Conservation (phyloP, 64 coral and sea anemone genomes). For the Stichodactyla helianthus region DNA sequence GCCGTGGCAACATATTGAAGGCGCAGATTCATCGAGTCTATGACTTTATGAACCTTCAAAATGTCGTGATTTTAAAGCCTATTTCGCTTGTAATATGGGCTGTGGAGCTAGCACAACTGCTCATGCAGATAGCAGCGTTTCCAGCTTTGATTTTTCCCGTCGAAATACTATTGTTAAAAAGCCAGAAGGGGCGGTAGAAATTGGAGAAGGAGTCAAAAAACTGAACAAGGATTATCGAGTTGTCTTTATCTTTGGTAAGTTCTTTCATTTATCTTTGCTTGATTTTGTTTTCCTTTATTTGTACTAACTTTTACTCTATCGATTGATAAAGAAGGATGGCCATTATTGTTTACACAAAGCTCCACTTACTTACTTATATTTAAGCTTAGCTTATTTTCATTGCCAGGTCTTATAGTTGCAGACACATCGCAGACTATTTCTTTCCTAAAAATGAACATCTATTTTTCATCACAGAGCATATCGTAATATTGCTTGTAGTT, state of each 20-base stretch:
- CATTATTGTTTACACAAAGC: not conserved
- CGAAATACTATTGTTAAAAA: slow-evolving; percentile 76
- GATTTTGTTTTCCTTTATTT: not conserved
- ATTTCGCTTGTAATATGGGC: slow-evolving; percentile 48
- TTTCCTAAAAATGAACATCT: too few species aligned
- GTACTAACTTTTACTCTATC: not conserved
- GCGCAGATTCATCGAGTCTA: not conserved
- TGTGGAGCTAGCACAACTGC: slow-evolving; percentile 54
- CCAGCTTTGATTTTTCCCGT: slow-evolving; percentile 72
- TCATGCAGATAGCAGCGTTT: slow-evolving; percentile 13
- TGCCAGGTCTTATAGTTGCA: too few species aligned
- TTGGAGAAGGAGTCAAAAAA: slow-evolving; percentile 83
- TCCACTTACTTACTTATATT: not conserved
- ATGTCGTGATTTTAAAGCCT: slow-evolving; percentile 22
- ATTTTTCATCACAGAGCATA: too few species aligned
- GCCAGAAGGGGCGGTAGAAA: slow-evolving; percentile 61
- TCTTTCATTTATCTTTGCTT: not conserved
- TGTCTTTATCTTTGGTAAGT: slow-evolving; percentile 89
- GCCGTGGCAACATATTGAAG: not conserved
- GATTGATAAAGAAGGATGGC: not conserved
- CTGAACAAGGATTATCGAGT: slow-evolving; percentile 62
- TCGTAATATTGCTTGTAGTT: too few species aligned
- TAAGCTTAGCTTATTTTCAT: too few species aligned
- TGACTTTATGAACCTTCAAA: not conserved
- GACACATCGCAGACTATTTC: too few species aligned